Base-by-base conservation (phyloP, 2,888 invertebrate species). In the Physocephala rufipes region DNA sequence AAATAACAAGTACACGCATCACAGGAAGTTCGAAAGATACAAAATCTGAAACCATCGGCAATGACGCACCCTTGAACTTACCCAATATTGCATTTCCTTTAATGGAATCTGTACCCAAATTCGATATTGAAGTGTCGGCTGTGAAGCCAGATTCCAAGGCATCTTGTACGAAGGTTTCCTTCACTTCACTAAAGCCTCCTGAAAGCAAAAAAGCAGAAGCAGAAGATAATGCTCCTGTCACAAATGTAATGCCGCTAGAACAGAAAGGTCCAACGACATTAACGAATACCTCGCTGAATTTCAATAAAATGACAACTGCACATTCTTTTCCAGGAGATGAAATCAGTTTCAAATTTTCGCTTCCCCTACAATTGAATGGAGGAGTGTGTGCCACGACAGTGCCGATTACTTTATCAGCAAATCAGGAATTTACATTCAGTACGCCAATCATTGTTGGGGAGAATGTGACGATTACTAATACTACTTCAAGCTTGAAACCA, bases 351-450 rank as follows among this genome's bases (percentile, higher is more conserved):
- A 84, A 80, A 71, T 89, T 89, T 79, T 86, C 88, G 19, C 86
- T 87, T 71, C 90, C 90, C 0, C 80, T 89, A 12, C 53, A 72
- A 70, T 45, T 77, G 36, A 66, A 62, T 28, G 85, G 87, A n/a
- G n/a, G n/a, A 43, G 78, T 88, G 24, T 43, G 49, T 21, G 47
- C 53, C 13, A 30, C 73, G 65, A 81, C 85, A 51, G 76, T 84
- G 2, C 86, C 86, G 62, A 85, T 85, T 73, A 80, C 88, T 51
- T 82, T 85, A 70, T 86, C 89, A 2, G 86, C 87, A 21, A 89
- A 88, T 75, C 53, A 71, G 9, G 87, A 88, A 75, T 90, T 89
- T 73, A 89, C 87, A 75, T 90, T 90, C 77, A 89, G 89, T 76
- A 86, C 87, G 69, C 90, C 90, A 13, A 76, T 87, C 1, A 75